Percentiles rank a stretch among this genome's conserved stretches.
Conservation (phyloP, 64 coral and sea anemone species). For the Montipora capricornis region DNA sequence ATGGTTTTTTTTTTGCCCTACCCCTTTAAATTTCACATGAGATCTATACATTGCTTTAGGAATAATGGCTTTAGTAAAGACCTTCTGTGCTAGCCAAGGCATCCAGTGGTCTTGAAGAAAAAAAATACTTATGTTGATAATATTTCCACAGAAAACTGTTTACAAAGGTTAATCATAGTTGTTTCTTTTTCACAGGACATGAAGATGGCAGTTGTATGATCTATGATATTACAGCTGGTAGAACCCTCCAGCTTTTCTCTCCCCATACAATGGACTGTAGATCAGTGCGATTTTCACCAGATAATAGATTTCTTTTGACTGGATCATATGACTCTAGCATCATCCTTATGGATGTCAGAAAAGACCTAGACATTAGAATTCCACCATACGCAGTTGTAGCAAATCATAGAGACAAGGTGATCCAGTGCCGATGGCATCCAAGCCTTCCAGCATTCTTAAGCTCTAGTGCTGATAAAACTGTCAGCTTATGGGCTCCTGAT, state of each 20-base stretch:
- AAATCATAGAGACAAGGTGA: conserved; percentile 93
- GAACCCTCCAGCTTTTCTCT: conserved; percentile 86
- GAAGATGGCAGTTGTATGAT: conserved; percentile 97
- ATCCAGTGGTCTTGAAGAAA: no score
- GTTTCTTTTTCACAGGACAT: conserved; percentile 64
- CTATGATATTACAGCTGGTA: conserved; percentile 93
- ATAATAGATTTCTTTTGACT: conserved; percentile 83
- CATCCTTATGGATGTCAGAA: conserved; percentile 83
- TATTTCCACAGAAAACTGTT: no score
- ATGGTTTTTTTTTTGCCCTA: no score
- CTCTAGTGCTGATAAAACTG: conserved; percentile 96
- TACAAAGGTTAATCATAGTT: neutral
- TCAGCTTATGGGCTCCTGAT: conserved; percentile 83
- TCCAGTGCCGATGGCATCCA: conserved; percentile 98
- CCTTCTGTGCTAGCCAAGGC: no score
- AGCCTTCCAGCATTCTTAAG: conserved; percentile 78
- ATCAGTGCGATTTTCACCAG: conserved; percentile 94
- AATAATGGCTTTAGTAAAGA: no score
- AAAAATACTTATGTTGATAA: no score
- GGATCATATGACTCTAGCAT: conserved; percentile 93
- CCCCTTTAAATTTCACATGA: no score
- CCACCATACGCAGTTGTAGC: conserved; percentile 84
- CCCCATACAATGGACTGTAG: conserved; percentile 96
- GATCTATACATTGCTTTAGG: no score
- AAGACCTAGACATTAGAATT: conserved; percentile 76